Conservation (phyloP, 2,888 invertebrate genomes). For the Synanthedon tipuliformis region DNA sequence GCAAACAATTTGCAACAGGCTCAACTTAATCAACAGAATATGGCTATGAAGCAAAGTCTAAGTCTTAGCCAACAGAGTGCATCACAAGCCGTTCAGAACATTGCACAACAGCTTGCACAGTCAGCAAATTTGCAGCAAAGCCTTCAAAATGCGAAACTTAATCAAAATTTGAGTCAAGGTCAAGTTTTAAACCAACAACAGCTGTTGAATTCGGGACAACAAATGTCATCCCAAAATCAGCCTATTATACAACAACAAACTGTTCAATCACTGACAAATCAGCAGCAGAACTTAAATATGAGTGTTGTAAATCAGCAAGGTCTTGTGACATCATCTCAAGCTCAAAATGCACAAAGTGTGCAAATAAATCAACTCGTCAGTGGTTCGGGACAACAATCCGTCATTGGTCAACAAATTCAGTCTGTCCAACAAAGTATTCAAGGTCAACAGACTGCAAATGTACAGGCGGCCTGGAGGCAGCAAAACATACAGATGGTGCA, state of each 20-base stretch:
- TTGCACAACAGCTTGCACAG: constrained; percentile 58
- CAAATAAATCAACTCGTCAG: constrained; percentile 60
- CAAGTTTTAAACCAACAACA: constrained; percentile 57
- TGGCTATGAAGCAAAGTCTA: constrained; percentile 56
- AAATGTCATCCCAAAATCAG: constrained; percentile 49
- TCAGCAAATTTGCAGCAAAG: constrained; percentile 50
- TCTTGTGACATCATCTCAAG: constrained; percentile 48
- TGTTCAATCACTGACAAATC: constrained; percentile 51
- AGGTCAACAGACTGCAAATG: constrained; percentile 42
- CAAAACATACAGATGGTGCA: constrained; percentile 66
- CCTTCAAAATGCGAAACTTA: constrained; percentile 59
- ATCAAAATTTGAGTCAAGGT: constrained; percentile 48
- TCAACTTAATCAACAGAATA: constrained; percentile 52
- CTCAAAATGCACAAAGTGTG: constrained; percentile 41
- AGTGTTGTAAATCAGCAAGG: constrained; percentile 54
- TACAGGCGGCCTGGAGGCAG: constrained; percentile 58
- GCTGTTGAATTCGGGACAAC: constrained; percentile 62
- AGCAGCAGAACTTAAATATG: constrained; percentile 59
- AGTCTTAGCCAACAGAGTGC: constrained; percentile 55
- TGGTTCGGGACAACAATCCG: constrained; percentile 44
- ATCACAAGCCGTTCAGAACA: constrained; percentile 56
- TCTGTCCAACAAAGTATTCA: constrained; percentile 59
- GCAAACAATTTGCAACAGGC: constrained; percentile 59
- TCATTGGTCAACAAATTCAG: constrained; percentile 63
- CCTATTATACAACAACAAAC: constrained; percentile 56